Conservation (phyloP, 1,140 invertebrate genomes). For the Amphibalanus amphitrite region DNA sequence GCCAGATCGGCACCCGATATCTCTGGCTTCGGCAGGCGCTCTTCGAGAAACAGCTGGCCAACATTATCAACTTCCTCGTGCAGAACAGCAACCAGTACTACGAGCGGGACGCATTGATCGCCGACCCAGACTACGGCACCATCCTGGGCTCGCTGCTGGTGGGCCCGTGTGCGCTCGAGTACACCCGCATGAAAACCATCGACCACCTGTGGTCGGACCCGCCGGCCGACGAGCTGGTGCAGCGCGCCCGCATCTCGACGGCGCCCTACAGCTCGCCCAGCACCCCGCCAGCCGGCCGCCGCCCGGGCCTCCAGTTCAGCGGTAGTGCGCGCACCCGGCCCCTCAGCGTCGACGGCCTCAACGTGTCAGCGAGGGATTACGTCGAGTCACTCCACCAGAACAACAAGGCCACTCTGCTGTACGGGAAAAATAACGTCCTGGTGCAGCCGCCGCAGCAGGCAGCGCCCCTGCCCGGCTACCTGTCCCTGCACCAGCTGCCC, state of each 20-base stretch:
- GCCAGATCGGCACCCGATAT: conserved; percentile 43
- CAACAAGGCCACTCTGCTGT: conserved; percentile 67
- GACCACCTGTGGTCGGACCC: conserved; percentile 61
- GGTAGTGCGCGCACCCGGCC: conserved; percentile 23
- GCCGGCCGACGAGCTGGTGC: conserved; percentile 79
- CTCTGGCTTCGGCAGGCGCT: conserved; percentile 78
- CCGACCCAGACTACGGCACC: conserved; percentile 77
- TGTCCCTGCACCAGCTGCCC: conserved; percentile 68
- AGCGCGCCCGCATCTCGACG: conserved; percentile 65
- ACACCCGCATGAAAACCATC: conserved; percentile 66
- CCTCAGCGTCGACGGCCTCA: conserved; percentile 47
- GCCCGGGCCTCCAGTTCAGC: conserved; percentile 50
- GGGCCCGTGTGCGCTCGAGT: conserved; percentile 81
- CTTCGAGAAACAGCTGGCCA: conserved; percentile 66
- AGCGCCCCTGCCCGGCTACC: conserved; percentile 70
- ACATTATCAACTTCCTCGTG: conserved; percentile 72
- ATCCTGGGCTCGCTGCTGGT: conserved; percentile 75
- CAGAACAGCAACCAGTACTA: conserved; percentile 63
- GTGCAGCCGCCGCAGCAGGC: conserved; percentile 58
- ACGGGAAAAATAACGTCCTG: conserved; percentile 88
- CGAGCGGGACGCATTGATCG: conserved; percentile 66
- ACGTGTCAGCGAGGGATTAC: conserved; percentile 69
- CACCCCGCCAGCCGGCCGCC: conserved; percentile 41
- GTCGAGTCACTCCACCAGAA: conserved; percentile 92
- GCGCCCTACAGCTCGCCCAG: conserved; percentile 32